phyloP scores from a whole-genome alignment of 2,888 invertebrate genomes.

The Rhagonycha lutea region DNA sequence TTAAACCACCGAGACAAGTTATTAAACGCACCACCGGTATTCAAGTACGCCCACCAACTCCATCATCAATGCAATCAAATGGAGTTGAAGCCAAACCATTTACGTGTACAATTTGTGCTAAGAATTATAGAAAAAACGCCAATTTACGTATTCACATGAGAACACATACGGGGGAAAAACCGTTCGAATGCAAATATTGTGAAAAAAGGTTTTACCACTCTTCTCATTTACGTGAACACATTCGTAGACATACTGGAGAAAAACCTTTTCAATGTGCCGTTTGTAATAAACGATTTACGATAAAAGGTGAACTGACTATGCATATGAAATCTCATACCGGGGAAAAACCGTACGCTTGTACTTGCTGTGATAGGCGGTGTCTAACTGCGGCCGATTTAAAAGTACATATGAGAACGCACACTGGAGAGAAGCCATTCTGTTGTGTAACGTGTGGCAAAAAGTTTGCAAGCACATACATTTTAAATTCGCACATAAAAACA shows the following conservation, averaged over 20 bases:
- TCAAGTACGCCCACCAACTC: constrained; percentile 47
- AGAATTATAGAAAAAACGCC: constrained; percentile 50
- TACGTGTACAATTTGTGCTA: constrained; percentile 48
- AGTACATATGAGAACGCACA: constrained; percentile 57
- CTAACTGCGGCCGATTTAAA: constrained; percentile 59
- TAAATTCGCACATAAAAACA: constrained; percentile 63
- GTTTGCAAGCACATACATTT: constrained; percentile 64
- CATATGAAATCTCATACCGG: constrained; percentile 62
- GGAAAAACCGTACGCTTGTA: constrained; percentile 60
- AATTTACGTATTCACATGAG: constrained; percentile 52
- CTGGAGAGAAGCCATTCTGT: constrained; percentile 51
- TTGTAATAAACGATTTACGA: constrained; percentile 51
- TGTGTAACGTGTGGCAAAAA: constrained; percentile 53
- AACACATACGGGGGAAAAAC: constrained; percentile 53
- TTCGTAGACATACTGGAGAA: constrained; percentile 51
- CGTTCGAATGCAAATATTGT: constrained; percentile 53
- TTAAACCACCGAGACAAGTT: constrained; percentile 37
- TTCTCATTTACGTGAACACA: constrained; percentile 51
- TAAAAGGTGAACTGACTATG: constrained; percentile 51
- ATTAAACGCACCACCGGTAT: constrained; percentile 47
- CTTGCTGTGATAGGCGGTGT: constrained; percentile 61
- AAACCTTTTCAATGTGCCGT: constrained; percentile 52
- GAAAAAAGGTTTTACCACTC: constrained; percentile 53
- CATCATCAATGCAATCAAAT: constrained; percentile 29
- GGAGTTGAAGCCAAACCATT: constrained; percentile 38